Evolutionary conservation across 2,797 vertebrate genomes (phyloP).

Genomic region (Melanogrammus aeglefinus): DNA sequence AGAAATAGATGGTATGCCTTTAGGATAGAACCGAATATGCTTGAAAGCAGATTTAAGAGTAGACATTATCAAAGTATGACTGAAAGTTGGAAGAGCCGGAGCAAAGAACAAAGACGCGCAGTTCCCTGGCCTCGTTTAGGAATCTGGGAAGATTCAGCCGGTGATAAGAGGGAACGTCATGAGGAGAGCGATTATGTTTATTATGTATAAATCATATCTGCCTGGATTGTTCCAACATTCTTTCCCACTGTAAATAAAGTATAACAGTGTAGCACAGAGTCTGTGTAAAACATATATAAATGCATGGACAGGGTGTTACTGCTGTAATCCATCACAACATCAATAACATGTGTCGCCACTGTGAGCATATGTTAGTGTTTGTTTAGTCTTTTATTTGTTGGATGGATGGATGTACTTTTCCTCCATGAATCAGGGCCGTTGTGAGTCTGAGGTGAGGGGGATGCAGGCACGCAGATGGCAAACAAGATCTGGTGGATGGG

Average conservation of each 20-base stretch:
- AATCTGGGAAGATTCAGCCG: not conserved
- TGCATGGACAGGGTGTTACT: too few relatives aligned
- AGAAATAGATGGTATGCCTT: not conserved
- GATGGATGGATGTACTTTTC: not conserved
- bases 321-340: too few relatives aligned
- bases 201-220: not conserved
- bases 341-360: too few relatives aligned
- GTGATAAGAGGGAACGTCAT: not conserved
- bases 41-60: not conserved
- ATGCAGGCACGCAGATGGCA: constrained; percentile 2
- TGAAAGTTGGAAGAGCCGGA: not conserved
- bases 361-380: too few relatives aligned
- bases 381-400: too few relatives aligned
- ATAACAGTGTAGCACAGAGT: not conserved
- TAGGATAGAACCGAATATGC: not conserved
- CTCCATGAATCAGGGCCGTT: constrained; percentile 38
- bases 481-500: constrained; percentile 6
- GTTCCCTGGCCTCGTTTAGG: not conserved
- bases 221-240: not conserved
- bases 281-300: not conserved
- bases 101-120: not conserved
- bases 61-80: not conserved
- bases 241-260: not conserved
- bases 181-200: not conserved
- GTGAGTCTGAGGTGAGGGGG: constrained; percentile 17